Base-by-base conservation (phyloP, 2,888 invertebrate genomes). In the Drosophila cognata region DNA sequence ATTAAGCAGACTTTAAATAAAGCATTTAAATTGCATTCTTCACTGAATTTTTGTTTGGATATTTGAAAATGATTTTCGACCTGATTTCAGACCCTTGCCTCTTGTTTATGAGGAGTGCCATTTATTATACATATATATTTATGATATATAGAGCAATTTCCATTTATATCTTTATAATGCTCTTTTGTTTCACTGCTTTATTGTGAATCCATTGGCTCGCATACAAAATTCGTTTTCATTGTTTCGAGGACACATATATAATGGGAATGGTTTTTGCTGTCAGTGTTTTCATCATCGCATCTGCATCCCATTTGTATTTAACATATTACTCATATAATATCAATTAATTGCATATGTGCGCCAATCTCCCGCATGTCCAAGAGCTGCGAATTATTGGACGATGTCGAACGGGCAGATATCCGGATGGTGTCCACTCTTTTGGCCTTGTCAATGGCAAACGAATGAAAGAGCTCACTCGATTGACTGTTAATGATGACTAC, bases 311-410 rank as follows among this genome's bases (percentile, higher is more conserved):
- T 84, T 83, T 79, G 74, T 79, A 74, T 75, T 85, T 82, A 88
- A 82, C 90, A 88, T 87, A 89, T 84, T 79, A 89, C 86, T 81
- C 84, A 90, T 86, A 87, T 86, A 88, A 90, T 81, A 87, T 90
- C 84, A 90, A 87, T 87, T 90, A 87, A 89, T 77, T 84, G 76
- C 84, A 90, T 84, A 77, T 88, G 90, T 72, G 75, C 61, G 58
- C 55, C 63, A 38, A 46, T 58, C 55, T 70, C 48, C 50, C 41
- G 55, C 36, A 68, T 48, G 55, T 65, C 68, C 72, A 43, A 70
- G 46, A 69, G 60, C 82, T 84, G 85, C 59, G 77, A 87, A 81
- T 81, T 81, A 84, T 84, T 84, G 88, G 68, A 66, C 69, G 71
- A 60, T 63, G 56, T 43, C 61, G 57, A 69, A 51, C 70, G 61